phyloP scores from a whole-genome alignment of 1,140 invertebrate genomes.

The Bombus picipes region DNA sequence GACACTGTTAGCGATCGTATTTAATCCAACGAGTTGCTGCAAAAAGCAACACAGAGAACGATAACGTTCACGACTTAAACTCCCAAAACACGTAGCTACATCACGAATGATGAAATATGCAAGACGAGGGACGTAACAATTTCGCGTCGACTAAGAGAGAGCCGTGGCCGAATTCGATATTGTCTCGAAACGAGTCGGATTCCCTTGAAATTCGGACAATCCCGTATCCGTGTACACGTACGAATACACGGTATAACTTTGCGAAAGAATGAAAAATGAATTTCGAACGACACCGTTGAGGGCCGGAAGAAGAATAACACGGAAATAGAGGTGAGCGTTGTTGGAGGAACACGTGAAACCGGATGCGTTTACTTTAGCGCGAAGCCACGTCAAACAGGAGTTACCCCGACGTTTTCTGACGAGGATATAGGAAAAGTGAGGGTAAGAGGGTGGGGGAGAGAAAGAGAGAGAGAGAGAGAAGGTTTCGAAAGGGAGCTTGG shows the following conservation, averaged over 20 bases:
- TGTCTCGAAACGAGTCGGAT: slow-evolving; percentile 6
- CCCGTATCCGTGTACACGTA: background rate
- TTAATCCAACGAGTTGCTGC: no score
- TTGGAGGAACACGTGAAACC: background rate
- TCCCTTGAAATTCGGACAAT: background rate
- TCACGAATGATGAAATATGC: background rate
- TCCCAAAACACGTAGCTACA: background rate
- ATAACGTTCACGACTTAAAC: background rate
- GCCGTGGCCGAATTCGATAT: background rate
- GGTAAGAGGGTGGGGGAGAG: background rate
- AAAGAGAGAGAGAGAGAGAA: background rate
- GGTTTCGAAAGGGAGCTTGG: background rate
- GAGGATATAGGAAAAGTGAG: background rate
- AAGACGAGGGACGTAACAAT: background rate
- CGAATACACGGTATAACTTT: background rate
- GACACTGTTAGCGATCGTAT: no score
- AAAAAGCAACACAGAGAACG: no score
- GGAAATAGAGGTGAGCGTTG: background rate
- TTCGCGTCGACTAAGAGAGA: background rate
- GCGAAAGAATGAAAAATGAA: slow-evolving; percentile 27
- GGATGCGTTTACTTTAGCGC: slow-evolving; percentile 45
- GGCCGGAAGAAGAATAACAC: background rate
- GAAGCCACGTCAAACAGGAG: slow-evolving; percentile 46
- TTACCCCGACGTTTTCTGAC: background rate
- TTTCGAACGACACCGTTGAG: slow-evolving; percentile 22